Conservation (phyloP, 1,140 invertebrate species). For the Trichonephila clavipes region DNA sequence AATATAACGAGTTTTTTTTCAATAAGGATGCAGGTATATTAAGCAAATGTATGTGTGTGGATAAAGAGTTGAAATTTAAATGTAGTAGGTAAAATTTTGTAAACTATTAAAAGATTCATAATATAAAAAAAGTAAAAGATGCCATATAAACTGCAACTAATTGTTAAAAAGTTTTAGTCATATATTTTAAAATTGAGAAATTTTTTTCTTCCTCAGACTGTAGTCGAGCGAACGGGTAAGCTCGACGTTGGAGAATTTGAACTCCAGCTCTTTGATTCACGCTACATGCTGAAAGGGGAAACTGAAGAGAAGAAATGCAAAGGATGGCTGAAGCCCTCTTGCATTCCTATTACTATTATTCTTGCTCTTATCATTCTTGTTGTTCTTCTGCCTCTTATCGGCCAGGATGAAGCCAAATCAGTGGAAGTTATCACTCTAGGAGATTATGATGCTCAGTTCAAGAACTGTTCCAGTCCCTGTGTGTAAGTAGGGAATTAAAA, state of each 20-base stretch:
- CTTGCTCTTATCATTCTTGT: slow-evolving; percentile 88
- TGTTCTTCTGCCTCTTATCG: slow-evolving; percentile 88
- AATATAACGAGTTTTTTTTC: too few species aligned
- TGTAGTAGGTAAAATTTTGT: too few species aligned
- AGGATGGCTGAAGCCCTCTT: slow-evolving; percentile 87
- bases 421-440: slow-evolving; percentile 73
- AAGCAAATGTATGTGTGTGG: too few species aligned
- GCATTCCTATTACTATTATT: slow-evolving; percentile 89
- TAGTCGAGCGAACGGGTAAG: slow-evolving; percentile 83
- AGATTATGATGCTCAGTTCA: slow-evolving; percentile 71
- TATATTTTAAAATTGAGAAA: neutral
- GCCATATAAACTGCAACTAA: too few species aligned
- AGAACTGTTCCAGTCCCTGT: slow-evolving; percentile 76
- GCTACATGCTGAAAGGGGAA: slow-evolving; percentile 77
- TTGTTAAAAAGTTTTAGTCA: too few species aligned
- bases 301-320: slow-evolving; percentile 77
- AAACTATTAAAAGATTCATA: too few species aligned
- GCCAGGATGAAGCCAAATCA: slow-evolving; percentile 81
- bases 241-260: slow-evolving; percentile 78
- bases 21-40: too few species aligned
- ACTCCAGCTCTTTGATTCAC: slow-evolving; percentile 77
- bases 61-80: too few species aligned
- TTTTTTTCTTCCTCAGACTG: slow-evolving; percentile 81
- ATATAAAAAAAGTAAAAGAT: too few species aligned
- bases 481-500: slow-evolving; percentile 34